Base-by-base conservation (phyloP, 2,888 invertebrate genomes). In the Drosophila paramelanica region DNA sequence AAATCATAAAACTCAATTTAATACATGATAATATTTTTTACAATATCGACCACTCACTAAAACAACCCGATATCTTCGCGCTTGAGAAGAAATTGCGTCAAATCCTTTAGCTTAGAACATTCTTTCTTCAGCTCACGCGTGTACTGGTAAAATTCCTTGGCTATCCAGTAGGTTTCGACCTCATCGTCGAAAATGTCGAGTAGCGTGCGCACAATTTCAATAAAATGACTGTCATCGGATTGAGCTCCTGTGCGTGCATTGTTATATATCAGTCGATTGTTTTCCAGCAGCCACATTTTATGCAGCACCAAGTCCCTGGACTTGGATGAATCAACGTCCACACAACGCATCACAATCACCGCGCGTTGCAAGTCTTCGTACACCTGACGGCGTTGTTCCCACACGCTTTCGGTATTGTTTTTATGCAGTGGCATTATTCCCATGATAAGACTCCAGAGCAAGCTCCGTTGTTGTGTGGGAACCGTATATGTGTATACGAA, bases 401-500 rank as follows among this genome's bases (percentile, higher is more conserved):
- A 94, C 10, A 97, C 95, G 91, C 95, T 97, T 43, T 94, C 93
- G 77, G 96, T 96, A 0, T 96, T 96, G 69, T 95, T 95, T 13
- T 95, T 94, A 89, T 96, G 96, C 2, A 96, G 94, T 0, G 97
- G 97, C 38, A 97, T 93, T 5, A 98, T 95, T 73, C 96, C 96
- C 79, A 98, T 93, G 51, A 98, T 93, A 39, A 98, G 94, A 93
- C 97, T 97, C 98, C 98, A 98, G 14, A 98, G 94, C 56, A 96
- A 93, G 45, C 81, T 81, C 6, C 98, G 94, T 80, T 97, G 96
- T 5, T 95, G 94, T 13, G 95, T 94, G 5, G 98, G 98, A 14
- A 98, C 96, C 0, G 96, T 95, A 90, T 97, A 98, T 68, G 97
- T 94, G 57, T 97, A 93, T 87, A 97, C 96, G 91, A 98, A 98